phyloP scores from a whole-genome alignment of 2,113 vertebrate genomes.

The Oriolus oriolus region DNA sequence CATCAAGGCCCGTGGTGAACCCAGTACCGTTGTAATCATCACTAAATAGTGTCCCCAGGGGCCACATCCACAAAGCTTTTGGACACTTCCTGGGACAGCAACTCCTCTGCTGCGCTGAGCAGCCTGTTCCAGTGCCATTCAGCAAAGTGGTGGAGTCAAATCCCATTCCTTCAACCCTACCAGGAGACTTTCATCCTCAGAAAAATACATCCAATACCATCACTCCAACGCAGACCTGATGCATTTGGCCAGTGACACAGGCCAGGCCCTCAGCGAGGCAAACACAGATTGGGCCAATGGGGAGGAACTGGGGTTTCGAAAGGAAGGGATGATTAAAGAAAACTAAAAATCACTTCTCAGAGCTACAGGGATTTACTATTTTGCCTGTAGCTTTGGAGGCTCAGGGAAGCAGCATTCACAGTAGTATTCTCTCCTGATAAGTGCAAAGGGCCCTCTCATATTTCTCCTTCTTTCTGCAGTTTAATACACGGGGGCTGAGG shows the following conservation, averaged over 20 bases:
- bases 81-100: neutral
- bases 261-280: neutral
- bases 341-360: neutral
- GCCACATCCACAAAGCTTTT: neutral
- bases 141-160: neutral
- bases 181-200: neutral
- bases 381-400: neutral
- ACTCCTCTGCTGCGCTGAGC: neutral
- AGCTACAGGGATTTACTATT: neutral
- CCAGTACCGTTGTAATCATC: neutral
- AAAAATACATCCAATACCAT: neutral
- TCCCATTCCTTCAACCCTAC: neutral
- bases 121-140: neutral
- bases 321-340: neutral
- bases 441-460: constrained; percentile 22
- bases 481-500: constrained; percentile 1
- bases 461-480: constrained; percentile 40
- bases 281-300: neutral
- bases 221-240: neutral
- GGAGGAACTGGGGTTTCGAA: neutral
- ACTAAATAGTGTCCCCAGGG: neutral
- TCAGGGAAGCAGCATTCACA: neutral
- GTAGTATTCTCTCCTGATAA: constrained; percentile 30
- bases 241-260: neutral
- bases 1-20: neutral